phyloP scores from a whole-genome alignment of 2,113 vertebrate genomes.

The Blennius ocellaris region DNA sequence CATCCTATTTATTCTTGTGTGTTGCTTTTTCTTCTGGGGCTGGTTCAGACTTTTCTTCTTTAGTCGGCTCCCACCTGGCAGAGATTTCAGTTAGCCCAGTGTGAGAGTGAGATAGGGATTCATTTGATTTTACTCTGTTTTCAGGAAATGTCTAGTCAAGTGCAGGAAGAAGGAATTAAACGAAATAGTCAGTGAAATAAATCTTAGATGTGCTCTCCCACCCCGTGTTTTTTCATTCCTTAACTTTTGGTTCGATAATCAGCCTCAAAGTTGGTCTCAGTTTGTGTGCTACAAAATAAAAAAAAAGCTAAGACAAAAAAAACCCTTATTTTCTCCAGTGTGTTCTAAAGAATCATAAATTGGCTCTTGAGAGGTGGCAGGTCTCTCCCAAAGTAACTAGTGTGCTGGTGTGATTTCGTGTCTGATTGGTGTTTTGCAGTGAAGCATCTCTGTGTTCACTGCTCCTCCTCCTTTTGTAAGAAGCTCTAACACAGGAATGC shows the following conservation, averaged over 20 bases:
- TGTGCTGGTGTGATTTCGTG: conserved; percentile 44
- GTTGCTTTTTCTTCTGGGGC: conserved; percentile 11
- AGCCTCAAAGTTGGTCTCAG: conserved; percentile 28
- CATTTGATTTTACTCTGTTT: conserved; percentile 36
- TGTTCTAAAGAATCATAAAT: conserved; percentile 57
- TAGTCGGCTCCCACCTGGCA: conserved; percentile 28
- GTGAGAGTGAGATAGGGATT: conserved; percentile 36
- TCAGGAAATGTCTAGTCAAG: conserved; percentile 47
- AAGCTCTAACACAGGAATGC: conserved; percentile 72
- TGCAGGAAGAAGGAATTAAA: conserved; percentile 29
- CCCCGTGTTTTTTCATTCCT: conserved; percentile 6
- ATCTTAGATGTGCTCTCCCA: conserved; percentile 15
- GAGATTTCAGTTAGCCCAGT: conserved; percentile 46
- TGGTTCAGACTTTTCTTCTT: conserved; percentile 1
- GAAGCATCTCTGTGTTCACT: conserved; percentile 43
- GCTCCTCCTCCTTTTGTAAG: conserved; percentile 52
- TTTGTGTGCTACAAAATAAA: conserved; percentile 17
- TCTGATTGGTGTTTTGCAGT: conserved; percentile 56
- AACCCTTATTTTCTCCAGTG: conserved; percentile 38
- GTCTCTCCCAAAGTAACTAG: conserved; percentile 48
- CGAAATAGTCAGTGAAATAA: conserved; percentile 37
- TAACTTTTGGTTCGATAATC: conserved; percentile 34
- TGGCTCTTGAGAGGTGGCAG: conserved; percentile 47
- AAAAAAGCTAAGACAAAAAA: too few species aligned
- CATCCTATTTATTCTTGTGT: conserved; percentile 8